Evolutionary conservation across 53 echinoderm and acorn worm species (phyloP).

Genomic region (Henricia sp.): DNA sequence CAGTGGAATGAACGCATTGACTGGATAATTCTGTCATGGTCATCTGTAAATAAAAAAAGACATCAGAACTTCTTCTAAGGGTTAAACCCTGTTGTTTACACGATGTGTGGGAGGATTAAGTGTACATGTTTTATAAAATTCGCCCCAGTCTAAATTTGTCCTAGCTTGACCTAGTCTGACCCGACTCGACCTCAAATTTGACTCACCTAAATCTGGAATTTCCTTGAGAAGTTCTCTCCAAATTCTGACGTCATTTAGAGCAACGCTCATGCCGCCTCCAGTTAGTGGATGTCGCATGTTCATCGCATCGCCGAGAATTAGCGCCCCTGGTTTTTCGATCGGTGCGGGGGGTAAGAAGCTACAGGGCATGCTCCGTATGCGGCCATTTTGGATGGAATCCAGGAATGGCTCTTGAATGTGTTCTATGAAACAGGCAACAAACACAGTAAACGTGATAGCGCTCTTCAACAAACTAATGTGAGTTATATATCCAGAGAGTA

Average conservation of each 20-base stretch:
- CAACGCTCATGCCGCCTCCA: slow-evolving; percentile 95
- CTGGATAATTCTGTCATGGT: slow-evolving; percentile 70
- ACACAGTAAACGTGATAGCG: too few species aligned
- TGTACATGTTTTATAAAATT: background rate
- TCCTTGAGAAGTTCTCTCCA: slow-evolving; percentile 84
- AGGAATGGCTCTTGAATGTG: slow-evolving; percentile 83
- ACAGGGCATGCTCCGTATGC: slow-evolving; percentile 96
- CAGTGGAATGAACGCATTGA: slow-evolving; percentile 82
- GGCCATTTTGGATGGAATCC: slow-evolving; percentile 76
- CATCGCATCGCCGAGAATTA: slow-evolving; percentile 89
- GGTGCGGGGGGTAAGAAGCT: slow-evolving; percentile 94
- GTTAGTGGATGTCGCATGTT: slow-evolving; percentile 98
- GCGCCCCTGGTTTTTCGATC: slow-evolving; percentile 84
- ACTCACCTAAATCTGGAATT: slow-evolving; percentile 82
- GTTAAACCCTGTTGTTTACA: too few species aligned
- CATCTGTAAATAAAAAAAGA: slow-evolving; percentile 58
- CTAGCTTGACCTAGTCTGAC: background rate
- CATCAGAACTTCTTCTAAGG: too few species aligned
- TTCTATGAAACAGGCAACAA: slow-evolving; percentile 35
- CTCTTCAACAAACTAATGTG: too few species aligned
- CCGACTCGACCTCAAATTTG: background rate
- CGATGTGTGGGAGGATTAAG: too few species aligned
- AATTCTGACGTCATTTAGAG: slow-evolving; percentile 90
- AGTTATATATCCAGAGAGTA: too few species aligned
- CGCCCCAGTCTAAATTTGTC: background rate